These are phyloP conservation scores for Hexactinellida sp. DNA, from an alignment of 37 sponge, comb jelly and placozoan species.

Conservation along the genomic window DNA sequence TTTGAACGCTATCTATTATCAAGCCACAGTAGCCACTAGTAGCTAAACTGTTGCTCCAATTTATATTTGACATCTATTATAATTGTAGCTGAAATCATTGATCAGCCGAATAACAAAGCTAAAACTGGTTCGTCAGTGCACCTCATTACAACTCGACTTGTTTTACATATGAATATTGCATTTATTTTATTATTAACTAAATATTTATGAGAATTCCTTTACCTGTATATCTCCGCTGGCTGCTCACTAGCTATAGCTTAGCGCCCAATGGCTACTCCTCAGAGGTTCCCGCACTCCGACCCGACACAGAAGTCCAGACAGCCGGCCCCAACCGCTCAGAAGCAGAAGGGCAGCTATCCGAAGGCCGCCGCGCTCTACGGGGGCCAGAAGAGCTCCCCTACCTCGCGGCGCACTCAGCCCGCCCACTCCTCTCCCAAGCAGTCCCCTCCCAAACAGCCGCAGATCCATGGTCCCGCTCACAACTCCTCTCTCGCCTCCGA, in stretches of 20 bases:
- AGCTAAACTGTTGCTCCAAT: too few relatives aligned
- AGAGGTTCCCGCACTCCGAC: background rate
- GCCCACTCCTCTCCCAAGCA: background rate
- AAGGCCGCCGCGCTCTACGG: background rate
- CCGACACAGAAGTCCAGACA: background rate
- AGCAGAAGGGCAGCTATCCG: background rate
- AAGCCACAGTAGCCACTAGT: too few relatives aligned
- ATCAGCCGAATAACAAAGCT: too few relatives aligned
- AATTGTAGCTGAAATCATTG: too few relatives aligned
- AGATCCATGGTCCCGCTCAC: background rate
- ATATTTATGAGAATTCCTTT: background rate
- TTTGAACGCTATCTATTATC: too few relatives aligned
- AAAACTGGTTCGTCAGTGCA: too few relatives aligned
- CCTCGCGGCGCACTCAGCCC: background rate
- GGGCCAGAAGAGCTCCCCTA: background rate
- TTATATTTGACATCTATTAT: too few relatives aligned
- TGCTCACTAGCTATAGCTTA: too few relatives aligned
- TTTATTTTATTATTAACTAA: too few relatives aligned
- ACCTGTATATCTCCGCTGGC: too few relatives aligned
- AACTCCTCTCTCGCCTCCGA: background rate
- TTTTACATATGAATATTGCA: too few relatives aligned
- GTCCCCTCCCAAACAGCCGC: background rate
- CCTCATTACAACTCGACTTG: too few relatives aligned
- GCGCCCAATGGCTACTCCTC: background rate
- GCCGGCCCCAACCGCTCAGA: background rate